These are phyloP conservation scores for Eulimnadia texana DNA, from an alignment of 1,140 invertebrate species.

Conservation along the genomic window DNA sequence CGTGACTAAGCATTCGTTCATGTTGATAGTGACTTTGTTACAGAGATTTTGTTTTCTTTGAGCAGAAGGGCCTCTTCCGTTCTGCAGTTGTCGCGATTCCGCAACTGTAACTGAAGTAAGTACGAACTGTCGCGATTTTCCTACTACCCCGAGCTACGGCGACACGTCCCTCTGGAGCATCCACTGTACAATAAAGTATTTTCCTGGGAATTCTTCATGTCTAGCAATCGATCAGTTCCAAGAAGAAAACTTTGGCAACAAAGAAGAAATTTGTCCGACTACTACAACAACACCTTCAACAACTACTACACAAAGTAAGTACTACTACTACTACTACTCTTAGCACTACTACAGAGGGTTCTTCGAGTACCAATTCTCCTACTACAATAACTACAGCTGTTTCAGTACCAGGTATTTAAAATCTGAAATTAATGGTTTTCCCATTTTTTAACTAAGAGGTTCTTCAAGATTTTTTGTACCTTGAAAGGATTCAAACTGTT, in stretches of 20 bases:
- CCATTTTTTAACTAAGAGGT: too few relatives aligned
- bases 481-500: background rate
- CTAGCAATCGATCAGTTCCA: background rate
- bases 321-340: background rate
- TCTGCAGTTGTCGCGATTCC: background rate
- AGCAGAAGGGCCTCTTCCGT: background rate
- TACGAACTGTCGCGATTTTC: too few relatives aligned
- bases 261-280: background rate
- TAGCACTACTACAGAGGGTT: background rate
- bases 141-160: background rate
- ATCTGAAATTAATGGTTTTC: too few relatives aligned
- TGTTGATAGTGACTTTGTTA: too few relatives aligned
- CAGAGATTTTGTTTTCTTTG: too few relatives aligned
- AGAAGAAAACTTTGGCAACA: background rate
- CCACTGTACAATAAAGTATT: background rate
- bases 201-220: background rate
- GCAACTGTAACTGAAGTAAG: too few relatives aligned
- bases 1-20: too few relatives aligned
- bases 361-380: background rate
- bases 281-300: background rate
- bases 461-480: too few relatives aligned
- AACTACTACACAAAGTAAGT: too few relatives aligned
- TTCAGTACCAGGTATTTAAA: background rate
- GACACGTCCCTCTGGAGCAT: background rate
- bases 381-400: background rate